phyloP scores from a whole-genome alignment of 2,797 vertebrate species.

The Dryobates pubescens region DNA sequence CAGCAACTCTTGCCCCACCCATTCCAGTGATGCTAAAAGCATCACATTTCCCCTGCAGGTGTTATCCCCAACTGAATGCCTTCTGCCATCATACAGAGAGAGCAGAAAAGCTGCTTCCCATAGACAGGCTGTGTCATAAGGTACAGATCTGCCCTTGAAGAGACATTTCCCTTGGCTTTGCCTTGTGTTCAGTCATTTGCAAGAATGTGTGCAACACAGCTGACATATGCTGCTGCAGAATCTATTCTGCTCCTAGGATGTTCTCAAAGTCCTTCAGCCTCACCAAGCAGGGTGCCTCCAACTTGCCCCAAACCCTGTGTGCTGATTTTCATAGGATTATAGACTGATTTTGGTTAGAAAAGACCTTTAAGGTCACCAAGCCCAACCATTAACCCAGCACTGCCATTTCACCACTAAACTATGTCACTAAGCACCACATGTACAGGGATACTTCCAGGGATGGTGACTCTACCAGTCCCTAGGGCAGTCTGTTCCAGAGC shows the following conservation, averaged over 20 bases:
- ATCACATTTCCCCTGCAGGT: neutral
- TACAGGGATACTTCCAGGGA: no score
- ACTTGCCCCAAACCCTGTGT: neutral
- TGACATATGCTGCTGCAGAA: neutral
- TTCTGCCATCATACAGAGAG: neutral
- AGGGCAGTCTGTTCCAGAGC: no score
- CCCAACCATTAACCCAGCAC: no score
- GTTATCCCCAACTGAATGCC: neutral
- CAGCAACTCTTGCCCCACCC: neutral
- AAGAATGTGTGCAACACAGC: neutral
- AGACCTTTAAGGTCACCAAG: no score
- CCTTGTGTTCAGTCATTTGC: neutral
- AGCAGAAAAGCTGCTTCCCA: neutral
- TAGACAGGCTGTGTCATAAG: rapidly evolving
- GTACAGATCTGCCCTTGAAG: neutral
- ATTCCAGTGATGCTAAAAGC: neutral
- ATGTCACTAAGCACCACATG: no score
- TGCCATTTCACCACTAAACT: no score
- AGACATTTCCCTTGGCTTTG: neutral
- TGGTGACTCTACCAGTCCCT: no score
- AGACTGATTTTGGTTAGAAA: no score
- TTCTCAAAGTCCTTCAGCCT: neutral
- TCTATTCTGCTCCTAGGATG: neutral
- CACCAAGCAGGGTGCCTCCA: neutral
- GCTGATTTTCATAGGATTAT: neutral